Conservation (phyloP, 2,797 vertebrate genomes). For the Mus minutoides region DNA sequence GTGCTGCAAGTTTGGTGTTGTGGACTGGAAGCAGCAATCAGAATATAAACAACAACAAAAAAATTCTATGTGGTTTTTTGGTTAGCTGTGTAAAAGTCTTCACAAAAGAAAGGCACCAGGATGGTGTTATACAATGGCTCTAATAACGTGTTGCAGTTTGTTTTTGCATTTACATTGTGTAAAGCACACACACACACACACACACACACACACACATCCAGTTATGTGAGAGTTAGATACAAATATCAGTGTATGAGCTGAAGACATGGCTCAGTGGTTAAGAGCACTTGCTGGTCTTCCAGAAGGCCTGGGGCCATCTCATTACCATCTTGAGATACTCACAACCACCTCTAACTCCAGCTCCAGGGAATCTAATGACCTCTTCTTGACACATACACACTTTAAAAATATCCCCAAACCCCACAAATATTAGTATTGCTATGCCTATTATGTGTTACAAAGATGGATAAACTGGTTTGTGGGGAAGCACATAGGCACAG, state of each 20-base stretch:
- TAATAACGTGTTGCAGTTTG: not conserved
- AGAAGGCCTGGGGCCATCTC: not conserved
- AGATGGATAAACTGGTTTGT: not conserved
- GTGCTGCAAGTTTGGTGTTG: not conserved
- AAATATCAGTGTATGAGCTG: not conserved
- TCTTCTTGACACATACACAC: not conserved
- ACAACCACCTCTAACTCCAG: not conserved
- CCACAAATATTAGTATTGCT: not conserved
- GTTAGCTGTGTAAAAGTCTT: slow-evolving; percentile 2
- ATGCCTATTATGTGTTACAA: not conserved
- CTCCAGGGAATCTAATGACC: not conserved
- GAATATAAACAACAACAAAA: not conserved
- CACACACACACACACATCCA: no score
- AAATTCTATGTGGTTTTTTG: not conserved
- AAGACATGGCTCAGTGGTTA: not conserved
- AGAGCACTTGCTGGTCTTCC: not conserved
- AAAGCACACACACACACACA: not conserved
- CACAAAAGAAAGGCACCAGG: not conserved
- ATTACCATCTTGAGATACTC: not conserved
- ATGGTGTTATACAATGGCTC: not conserved
- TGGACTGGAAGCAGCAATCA: not conserved
- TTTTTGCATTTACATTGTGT: slow-evolving; percentile 35
- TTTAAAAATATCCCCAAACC: not conserved
- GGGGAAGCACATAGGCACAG: slow-evolving; percentile 4
- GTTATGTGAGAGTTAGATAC: not conserved